Conservation (phyloP, 2,888 invertebrate species). For the Drosophila atripex region DNA sequence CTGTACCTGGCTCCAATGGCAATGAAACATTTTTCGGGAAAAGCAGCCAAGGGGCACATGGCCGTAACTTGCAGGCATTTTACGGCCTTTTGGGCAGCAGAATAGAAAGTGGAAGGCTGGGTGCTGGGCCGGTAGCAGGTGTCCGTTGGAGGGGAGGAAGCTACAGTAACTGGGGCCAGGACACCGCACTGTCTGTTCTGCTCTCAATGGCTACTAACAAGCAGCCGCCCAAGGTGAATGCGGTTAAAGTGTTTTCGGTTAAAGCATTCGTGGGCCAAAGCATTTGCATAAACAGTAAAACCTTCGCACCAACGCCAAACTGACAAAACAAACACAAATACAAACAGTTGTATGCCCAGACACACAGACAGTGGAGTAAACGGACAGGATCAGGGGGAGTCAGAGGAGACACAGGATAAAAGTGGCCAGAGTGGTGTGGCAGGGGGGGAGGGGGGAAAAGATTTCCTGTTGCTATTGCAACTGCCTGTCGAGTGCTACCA, state of each 20-base stretch:
- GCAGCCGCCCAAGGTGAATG: conserved; percentile 77
- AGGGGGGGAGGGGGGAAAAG: conserved; percentile 1
- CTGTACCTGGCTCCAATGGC: conserved; percentile 45
- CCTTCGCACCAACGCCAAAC: conserved; percentile 42
- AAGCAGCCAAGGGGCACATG: conserved; percentile 54
- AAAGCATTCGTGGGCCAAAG: conserved; percentile 67
- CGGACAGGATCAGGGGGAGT: background rate
- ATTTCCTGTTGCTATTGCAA: conserved; percentile 51
- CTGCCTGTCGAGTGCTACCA: conserved; percentile 52
- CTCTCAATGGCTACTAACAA: conserved; percentile 77
- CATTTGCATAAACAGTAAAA: conserved; percentile 74
- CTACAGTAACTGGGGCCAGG: conserved; percentile 31
- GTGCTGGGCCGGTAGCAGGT: background rate
- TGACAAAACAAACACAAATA: conserved; percentile 28
- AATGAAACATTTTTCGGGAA: conserved; percentile 78
- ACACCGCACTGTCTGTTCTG: conserved; percentile 55
- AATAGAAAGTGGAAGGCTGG: conserved; percentile 11
- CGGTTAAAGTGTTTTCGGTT: conserved; percentile 79
- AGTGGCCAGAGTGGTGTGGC: conserved; percentile 2
- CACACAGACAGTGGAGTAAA: conserved; percentile 21
- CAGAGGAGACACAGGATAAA: conserved; percentile 12
- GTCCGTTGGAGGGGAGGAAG: background rate
- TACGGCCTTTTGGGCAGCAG: conserved; percentile 70
- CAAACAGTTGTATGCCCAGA: conserved; percentile 35
- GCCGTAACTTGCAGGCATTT: conserved; percentile 77